These are phyloP conservation scores for Drosophila arawakana DNA, from an alignment of 1,140 invertebrate species.

Conservation along the genomic window DNA sequence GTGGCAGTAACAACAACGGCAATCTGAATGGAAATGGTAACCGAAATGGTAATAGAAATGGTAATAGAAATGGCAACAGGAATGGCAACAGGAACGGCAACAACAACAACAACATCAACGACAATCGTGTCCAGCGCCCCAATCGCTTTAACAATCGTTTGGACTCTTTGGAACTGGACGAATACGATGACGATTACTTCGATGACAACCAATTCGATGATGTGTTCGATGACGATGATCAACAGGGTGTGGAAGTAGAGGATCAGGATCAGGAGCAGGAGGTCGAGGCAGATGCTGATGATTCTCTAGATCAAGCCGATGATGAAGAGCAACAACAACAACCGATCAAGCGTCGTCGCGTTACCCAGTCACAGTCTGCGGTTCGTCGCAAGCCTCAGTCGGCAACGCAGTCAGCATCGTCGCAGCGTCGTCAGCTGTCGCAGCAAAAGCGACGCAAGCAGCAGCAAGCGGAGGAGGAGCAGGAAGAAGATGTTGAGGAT, in stretches of 20 bases:
- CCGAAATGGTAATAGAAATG: slow-evolving; percentile 27
- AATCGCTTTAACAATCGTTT: slow-evolving; percentile 65
- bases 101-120: slow-evolving; percentile 18
- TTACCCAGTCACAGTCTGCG: slow-evolving; percentile 36
- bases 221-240: slow-evolving; percentile 64
- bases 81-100: slow-evolving; percentile 10
- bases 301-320: slow-evolving; percentile 34
- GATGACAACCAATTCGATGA: slow-evolving; percentile 63
- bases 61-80: slow-evolving; percentile 46
- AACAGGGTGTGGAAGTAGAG: slow-evolving; percentile 39
- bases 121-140: slow-evolving; percentile 51
- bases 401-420: neutral
- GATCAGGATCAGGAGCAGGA: slow-evolving; percentile 48
- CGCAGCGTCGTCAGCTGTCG: slow-evolving; percentile 25
- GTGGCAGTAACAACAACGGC: slow-evolving; percentile 34
- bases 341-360: slow-evolving; percentile 37
- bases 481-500: slow-evolving; percentile 24
- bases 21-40: slow-evolving; percentile 37
- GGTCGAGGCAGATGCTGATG: slow-evolving; percentile 24
- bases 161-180: slow-evolving; percentile 68
- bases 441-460: slow-evolving; percentile 30
- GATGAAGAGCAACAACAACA: slow-evolving; percentile 35
- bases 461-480: slow-evolving; percentile 38
- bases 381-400: slow-evolving; percentile 37
- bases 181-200: slow-evolving; percentile 72